A percentile compares a stretch with the other conserved stretches of the same genome.
phyloP scores from a whole-genome alignment of 30 jellyfish, hydroid and myxozoan species.

The Cassiopea xamachana region DNA sequence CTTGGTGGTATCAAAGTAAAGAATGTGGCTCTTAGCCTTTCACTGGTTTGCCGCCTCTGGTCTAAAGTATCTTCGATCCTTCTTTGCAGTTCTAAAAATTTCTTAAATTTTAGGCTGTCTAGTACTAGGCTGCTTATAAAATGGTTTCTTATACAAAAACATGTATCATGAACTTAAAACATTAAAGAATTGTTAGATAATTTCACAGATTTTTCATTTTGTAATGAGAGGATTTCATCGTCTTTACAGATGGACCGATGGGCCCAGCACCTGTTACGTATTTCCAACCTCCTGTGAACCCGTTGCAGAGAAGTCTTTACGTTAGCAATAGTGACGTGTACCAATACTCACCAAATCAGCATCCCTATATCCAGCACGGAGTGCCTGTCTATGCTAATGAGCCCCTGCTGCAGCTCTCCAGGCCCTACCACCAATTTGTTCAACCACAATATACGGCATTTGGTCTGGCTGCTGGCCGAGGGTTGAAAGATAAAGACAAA shows the following conservation, averaged over 20 bases:
- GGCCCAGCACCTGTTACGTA: slow-evolving; percentile 35
- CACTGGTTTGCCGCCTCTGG: no score
- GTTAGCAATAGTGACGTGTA: slow-evolving; percentile 21
- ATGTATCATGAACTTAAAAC: no score
- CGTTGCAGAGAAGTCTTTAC: slow-evolving; percentile 15
- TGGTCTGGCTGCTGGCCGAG: slow-evolving; percentile 52
- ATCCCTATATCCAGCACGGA: slow-evolving; percentile 25
- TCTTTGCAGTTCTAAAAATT: no score
- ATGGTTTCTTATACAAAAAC: no score
- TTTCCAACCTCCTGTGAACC: slow-evolving; percentile 49
- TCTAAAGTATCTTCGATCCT: no score
- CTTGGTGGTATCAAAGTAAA: no score
- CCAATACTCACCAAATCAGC: slow-evolving; percentile 32
- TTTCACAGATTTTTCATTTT: not conserved
- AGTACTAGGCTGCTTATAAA: no score
- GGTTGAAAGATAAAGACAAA: slow-evolving; percentile 59
- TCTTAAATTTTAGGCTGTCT: no score
- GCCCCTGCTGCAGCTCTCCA: slow-evolving; percentile 9
- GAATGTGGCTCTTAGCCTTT: no score
- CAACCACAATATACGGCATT: slow-evolving; percentile 10
- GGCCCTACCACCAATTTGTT: slow-evolving; percentile 34
- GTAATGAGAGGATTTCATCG: not conserved
- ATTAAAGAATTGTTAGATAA: not conserved
- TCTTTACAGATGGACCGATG: slow-evolving; percentile 25
- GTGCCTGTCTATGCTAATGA: slow-evolving; percentile 36